Percentiles rank a stretch among this genome's conserved stretches.
phyloP scores from a whole-genome alignment of 2,113 vertebrate species.

The Xenopus laevis region DNA sequence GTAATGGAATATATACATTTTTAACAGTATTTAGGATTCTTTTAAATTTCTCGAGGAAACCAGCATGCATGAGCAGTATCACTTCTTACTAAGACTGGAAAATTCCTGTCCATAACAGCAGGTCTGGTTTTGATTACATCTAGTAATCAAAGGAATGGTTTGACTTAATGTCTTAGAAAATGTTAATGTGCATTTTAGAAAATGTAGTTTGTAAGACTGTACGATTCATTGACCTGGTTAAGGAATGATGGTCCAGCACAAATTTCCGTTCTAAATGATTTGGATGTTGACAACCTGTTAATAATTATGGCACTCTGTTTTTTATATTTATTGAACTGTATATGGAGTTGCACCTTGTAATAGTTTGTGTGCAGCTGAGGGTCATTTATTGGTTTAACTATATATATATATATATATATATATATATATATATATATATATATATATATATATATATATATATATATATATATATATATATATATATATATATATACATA shows the following conservation, averaged over 20 bases:
- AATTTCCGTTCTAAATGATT: slow-evolving; percentile 12
- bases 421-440: too few relatives aligned
- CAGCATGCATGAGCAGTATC: slow-evolving; percentile 54
- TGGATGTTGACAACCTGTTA: background rate
- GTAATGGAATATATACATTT: slow-evolving; percentile 47
- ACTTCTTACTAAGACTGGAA: slow-evolving; percentile 55
- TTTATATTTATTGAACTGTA: background rate
- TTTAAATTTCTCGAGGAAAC: slow-evolving; percentile 50
- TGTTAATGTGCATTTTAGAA: slow-evolving; percentile 53
- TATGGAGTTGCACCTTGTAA: background rate
- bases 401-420: background rate
- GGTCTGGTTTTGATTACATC: slow-evolving; percentile 63
- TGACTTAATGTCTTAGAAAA: slow-evolving; percentile 60
- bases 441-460: too few relatives aligned
- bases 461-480: too few relatives aligned
- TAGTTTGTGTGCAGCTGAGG: background rate
- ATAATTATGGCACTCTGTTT: background rate
- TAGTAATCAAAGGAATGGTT: slow-evolving; percentile 61
- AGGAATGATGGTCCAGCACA: slow-evolving; percentile 36
- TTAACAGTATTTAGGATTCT: slow-evolving; percentile 48
- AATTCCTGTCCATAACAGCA: slow-evolving; percentile 56
- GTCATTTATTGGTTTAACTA: background rate
- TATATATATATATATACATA: too few relatives aligned
- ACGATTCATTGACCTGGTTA: slow-evolving; percentile 32
- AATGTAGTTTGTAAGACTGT: slow-evolving; percentile 46